Evolutionary conservation across 2,113 vertebrate species (phyloP), one percentile per base, ranked within the genome.

Genomic region (Catharus fuscescens): DNA sequence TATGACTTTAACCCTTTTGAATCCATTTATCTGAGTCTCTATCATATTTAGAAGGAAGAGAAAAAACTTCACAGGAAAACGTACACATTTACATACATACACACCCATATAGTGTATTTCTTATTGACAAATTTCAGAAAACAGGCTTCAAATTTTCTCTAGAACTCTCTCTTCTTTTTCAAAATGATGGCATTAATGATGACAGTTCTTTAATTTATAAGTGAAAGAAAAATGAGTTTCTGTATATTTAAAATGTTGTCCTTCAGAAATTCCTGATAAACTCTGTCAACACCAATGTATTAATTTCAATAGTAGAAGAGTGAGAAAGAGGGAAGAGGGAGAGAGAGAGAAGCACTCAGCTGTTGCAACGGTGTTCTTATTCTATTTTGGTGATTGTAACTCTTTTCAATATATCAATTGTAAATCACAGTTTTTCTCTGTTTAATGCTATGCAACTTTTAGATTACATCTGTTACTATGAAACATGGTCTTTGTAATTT

Each of bases 1-100:
- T 86, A 79, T 80, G 77, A 64, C n/a, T 81, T 94, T 96, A 95
- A 94, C 88, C 28, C 67, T 57, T 95, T 83, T 7, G 14, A 53
- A 92, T 67, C 44, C 5, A 28, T 72, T 90, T 85, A 4, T 80
- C 29, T 87, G 21, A 12, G 24, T 71, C 29, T 69, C 10, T 56
- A 19, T 86, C 65, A 64, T 13, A 28, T 56, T 36, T 74, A 36
- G 26, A 81, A 42, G 28, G 73, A 90, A 56, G 12, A 40, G 20
- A 32, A 77, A 65, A 77, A 67, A 13, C 7, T 61, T 81, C 16
- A 14, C 10, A 47, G 36, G 64, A 88, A 90, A 79, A 66, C 31
- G 8, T 24, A 25, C 6, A 20, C 4, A 8, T 23, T 31, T 18
- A 12, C 9, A 29, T 44, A 14, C 4, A 29, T 25, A 14, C 7